phyloP scores from a whole-genome alignment of 2,113 vertebrate species.

The Cyprinus carpio region DNA sequence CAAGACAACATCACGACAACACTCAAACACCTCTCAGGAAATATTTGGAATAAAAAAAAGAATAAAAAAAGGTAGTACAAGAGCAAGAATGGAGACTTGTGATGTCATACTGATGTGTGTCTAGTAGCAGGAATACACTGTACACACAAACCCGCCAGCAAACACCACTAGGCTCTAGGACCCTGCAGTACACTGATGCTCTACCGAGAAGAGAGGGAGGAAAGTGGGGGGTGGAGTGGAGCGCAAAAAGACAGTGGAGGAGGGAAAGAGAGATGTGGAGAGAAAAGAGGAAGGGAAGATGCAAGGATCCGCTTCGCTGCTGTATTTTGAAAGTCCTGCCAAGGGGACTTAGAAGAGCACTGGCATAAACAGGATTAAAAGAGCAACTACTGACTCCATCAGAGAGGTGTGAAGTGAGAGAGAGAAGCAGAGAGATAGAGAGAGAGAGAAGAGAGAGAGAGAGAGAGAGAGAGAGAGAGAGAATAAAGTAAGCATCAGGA shows the following conservation, averaged over 20 bases:
- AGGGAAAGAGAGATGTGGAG: conserved; percentile 37
- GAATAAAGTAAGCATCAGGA: conserved; percentile 32
- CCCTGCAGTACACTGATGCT: conserved; percentile 27
- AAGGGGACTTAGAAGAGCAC: conserved; percentile 39
- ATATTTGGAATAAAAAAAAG: background rate
- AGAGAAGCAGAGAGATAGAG: background rate
- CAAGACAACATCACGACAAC: too few relatives aligned
- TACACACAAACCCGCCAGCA: background rate
- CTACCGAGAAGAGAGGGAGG: conserved; percentile 6
- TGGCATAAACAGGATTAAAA: conserved; percentile 47
- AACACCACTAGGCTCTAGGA: conserved; percentile 48
- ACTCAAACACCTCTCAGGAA: too few relatives aligned
- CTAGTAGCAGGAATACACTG: background rate
- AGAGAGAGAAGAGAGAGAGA: background rate
- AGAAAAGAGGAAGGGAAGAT: conserved; percentile 23
- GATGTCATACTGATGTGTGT: conserved; percentile 13
- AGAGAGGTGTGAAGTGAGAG: conserved; percentile 37
- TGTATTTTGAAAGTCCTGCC: conserved; percentile 48
- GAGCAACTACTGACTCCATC: conserved; percentile 11
- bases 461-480: conserved; percentile 3
- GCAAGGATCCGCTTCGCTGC: conserved; percentile 29
- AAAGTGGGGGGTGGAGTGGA: conserved; percentile 38
- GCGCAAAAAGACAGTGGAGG: conserved; percentile 31
- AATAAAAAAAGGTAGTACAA: background rate
- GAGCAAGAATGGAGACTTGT: background rate